These are phyloP conservation scores for Mystacides longicornis DNA, from an alignment of 2,888 invertebrate genomes.

Conservation along the genomic window DNA sequence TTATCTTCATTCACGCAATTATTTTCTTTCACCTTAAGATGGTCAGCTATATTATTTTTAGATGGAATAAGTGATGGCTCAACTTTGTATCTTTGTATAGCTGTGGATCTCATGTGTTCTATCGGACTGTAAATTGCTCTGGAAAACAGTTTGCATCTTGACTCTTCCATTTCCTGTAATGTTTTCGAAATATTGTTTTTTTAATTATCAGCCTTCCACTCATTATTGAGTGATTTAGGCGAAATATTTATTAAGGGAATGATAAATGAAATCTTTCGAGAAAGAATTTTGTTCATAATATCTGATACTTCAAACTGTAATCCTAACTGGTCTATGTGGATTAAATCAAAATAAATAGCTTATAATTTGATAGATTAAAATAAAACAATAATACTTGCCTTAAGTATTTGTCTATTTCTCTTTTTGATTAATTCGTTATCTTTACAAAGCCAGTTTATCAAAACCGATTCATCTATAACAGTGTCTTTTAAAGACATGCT, in stretches of 20 bases:
- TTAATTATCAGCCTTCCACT: too few relatives aligned
- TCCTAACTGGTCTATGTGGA: neutral
- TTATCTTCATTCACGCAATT: too few relatives aligned
- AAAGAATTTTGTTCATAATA: too few relatives aligned
- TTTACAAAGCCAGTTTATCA: constrained; percentile 1
- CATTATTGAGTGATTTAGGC: too few relatives aligned
- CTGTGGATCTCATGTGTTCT: constrained; percentile 15
- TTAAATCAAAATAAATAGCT: neutral
- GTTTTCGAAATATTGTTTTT: too few relatives aligned
- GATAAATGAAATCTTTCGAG: too few relatives aligned
- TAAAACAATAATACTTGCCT: neutral
- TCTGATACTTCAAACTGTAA: too few relatives aligned
- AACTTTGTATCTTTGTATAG: constrained; percentile 22
- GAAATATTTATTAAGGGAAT: too few relatives aligned
- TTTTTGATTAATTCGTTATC: constrained; percentile 4
- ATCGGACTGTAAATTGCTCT: constrained; percentile 21
- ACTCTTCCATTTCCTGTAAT: constrained; percentile 16
- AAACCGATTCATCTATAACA: neutral
- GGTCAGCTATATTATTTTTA: too few relatives aligned
- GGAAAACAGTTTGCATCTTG: constrained; percentile 19
- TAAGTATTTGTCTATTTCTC: constrained; percentile 7
- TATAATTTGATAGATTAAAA: neutral
- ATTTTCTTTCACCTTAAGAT: too few relatives aligned
- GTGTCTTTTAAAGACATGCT: too few relatives aligned
- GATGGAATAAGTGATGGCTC: constrained; percentile 22